A percentile compares a stretch with the other conserved stretches of the same genome.
phyloP scores from a whole-genome alignment of 2,888 invertebrate species.

The Habrosyne pyritoides region DNA sequence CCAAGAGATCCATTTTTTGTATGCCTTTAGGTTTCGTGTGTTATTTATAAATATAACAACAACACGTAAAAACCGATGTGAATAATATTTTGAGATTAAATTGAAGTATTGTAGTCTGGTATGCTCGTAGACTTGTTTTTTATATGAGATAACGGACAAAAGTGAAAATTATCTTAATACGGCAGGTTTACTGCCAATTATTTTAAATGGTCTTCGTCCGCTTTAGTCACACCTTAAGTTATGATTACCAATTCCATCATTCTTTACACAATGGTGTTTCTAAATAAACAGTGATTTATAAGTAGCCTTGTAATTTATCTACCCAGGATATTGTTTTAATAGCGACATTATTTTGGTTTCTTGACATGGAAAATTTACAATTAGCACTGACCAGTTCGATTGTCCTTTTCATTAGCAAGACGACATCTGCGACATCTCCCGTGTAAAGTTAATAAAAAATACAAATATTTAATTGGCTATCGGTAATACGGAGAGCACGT shows the following conservation, averaged over 20 bases:
- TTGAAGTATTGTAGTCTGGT: no score
- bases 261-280: not conserved
- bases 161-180: not conserved
- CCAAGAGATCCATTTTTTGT: not conserved
- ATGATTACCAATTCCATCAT: not conserved
- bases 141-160: not conserved
- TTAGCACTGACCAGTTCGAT: slow-evolving; percentile 15
- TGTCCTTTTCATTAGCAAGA: slow-evolving; percentile 19
- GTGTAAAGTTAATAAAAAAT: slow-evolving; percentile 14
- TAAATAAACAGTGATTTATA: not conserved
- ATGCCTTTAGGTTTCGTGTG: not conserved
- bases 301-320: not conserved
- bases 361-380: slow-evolving; percentile 13
- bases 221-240: not conserved
- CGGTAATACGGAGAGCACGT: slow-evolving; percentile 14
- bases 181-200: no score
- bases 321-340: no score
- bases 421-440: slow-evolving; percentile 21
- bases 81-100: no score
- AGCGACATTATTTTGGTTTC: not conserved
- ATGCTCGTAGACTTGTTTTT: no score
- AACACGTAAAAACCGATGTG: no score
- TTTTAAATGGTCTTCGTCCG: not conserved
- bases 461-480: slow-evolving; percentile 18
- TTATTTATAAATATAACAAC: not conserved